phyloP scores from a whole-genome alignment of 2,113 vertebrate species.

The Gymnobelideus leadbeateri region DNA sequence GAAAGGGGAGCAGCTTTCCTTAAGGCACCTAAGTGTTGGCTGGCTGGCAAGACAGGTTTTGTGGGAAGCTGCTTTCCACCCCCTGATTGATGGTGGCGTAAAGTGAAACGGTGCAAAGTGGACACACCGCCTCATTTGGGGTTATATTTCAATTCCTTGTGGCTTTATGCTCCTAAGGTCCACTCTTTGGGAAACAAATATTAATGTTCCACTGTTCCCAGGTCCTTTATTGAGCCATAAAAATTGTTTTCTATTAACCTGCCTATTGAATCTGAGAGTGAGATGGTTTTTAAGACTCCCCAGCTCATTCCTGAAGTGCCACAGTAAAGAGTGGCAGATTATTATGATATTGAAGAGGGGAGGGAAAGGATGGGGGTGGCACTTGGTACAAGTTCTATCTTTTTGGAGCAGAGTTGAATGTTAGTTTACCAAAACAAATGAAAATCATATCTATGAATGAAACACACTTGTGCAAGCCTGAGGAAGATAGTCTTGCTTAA shows the following conservation, averaged over 20 bases:
- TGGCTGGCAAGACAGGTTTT: constrained; percentile 54
- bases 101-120: constrained; percentile 70
- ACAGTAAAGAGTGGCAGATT: constrained; percentile 72
- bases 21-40: constrained; percentile 23
- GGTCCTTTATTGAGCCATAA: constrained; percentile 83
- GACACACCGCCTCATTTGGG: constrained; percentile 30
- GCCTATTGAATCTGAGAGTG: constrained; percentile 81
- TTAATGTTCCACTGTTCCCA: constrained; percentile 81
- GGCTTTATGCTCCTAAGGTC: constrained; percentile 72
- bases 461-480: constrained; percentile 28
- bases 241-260: constrained; percentile 87
- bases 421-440: constrained; percentile 44
- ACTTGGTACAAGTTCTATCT: constrained; percentile 24
- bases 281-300: constrained; percentile 84
- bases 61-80: constrained; percentile 48
- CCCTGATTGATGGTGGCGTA: constrained; percentile 57
- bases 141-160: constrained; percentile 63
- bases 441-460: neutral
- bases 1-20: constrained; percentile 44
- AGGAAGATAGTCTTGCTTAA: neutral
- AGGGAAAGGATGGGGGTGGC: constrained; percentile 32
- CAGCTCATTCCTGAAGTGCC: constrained; percentile 80
- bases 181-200: constrained; percentile 84
- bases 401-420: constrained; percentile 68
- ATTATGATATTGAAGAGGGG: constrained; percentile 64